phyloP scores from a whole-genome alignment of 92 coral and sea anemone genomes.

The Montipora capitata region DNA sequence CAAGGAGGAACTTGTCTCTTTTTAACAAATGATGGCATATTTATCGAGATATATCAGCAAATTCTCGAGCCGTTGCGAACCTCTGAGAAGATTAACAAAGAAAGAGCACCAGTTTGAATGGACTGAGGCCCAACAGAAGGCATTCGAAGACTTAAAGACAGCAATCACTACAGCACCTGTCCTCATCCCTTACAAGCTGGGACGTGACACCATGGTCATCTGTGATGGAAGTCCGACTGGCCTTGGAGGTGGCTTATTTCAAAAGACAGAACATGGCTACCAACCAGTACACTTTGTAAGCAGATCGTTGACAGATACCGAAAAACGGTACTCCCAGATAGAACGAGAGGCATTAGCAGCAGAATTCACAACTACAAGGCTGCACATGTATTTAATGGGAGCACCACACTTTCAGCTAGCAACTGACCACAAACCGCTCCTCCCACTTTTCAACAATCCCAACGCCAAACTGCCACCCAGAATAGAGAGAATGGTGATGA shows the following conservation, averaged over 20 bases:
- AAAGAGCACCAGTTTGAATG: constrained; percentile 44
- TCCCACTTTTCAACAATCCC: constrained; percentile 82
- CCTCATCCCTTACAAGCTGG: no score
- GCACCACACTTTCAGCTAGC: constrained; percentile 79
- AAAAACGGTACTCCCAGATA: constrained; percentile 71
- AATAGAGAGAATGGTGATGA: constrained; percentile 74
- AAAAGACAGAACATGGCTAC: constrained; percentile 67
- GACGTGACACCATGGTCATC: no score
- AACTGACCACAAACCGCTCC: constrained; percentile 79
- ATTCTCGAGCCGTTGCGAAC: constrained; percentile 73
- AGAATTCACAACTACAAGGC: constrained; percentile 75
- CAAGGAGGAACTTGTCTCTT: constrained; percentile 69
- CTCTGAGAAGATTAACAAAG: constrained; percentile 59
- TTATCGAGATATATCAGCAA: constrained; percentile 67
- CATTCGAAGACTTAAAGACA: constrained; percentile 68
- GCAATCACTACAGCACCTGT: no score
- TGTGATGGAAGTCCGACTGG: no score
- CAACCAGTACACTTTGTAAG: constrained; percentile 72
- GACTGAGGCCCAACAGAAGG: constrained; percentile 67
- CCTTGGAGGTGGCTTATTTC: constrained; percentile 74
- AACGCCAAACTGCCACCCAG: constrained; percentile 82
- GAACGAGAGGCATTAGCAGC: constrained; percentile 73
- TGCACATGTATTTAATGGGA: constrained; percentile 71
- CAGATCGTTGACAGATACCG: constrained; percentile 57
- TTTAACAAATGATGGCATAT: constrained; percentile 79